These are phyloP conservation scores for Montipora efflorescens DNA, from an alignment of 64 coral and sea anemone species.

Conservation along the genomic window DNA sequence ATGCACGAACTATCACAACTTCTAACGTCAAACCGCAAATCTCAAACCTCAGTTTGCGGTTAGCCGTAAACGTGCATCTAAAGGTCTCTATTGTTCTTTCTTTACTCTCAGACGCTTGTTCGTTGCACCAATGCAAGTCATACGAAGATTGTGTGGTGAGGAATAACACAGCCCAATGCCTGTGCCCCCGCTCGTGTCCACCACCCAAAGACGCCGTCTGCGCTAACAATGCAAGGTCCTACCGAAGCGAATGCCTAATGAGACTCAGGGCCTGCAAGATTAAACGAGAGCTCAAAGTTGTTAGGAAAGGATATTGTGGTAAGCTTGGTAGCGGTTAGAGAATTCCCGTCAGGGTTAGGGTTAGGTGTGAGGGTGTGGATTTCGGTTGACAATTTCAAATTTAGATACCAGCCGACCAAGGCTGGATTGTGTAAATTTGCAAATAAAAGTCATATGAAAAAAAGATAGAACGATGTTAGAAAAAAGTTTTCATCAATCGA, in stretches of 20 bases:
- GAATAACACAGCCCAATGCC: conserved; percentile 46
- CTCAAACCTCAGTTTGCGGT: too few species aligned
- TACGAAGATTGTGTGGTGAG: conserved; percentile 54
- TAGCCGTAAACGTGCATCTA: too few species aligned
- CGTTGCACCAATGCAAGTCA: conserved; percentile 29
- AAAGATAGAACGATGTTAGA: too few species aligned
- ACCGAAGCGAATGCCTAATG: conserved; percentile 55
- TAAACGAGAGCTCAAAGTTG: conserved; percentile 20
- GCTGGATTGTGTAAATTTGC: too few species aligned
- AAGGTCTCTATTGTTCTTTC: too few species aligned
- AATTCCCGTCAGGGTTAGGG: neutral
- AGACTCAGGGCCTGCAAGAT: conserved; percentile 55
- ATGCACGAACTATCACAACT: too few species aligned
- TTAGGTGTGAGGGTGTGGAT: neutral
- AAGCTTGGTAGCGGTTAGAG: neutral
- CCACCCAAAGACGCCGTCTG: conserved; percentile 14
- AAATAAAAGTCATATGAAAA: too few species aligned
- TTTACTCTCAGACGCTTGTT: conserved; percentile 37
- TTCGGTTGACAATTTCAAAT: neutral
- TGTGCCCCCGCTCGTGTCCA: conserved; percentile 10
- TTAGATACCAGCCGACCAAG: too few species aligned
- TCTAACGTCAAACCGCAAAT: too few species aligned
- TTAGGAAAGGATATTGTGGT: conserved; percentile 76
- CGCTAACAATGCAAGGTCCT: conserved; percentile 34
- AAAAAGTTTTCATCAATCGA: too few species aligned